Base-by-base conservation (phyloP, 30 jellyfish, hydroid and myxozoan genomes). In the Morbakka virulenta region DNA sequence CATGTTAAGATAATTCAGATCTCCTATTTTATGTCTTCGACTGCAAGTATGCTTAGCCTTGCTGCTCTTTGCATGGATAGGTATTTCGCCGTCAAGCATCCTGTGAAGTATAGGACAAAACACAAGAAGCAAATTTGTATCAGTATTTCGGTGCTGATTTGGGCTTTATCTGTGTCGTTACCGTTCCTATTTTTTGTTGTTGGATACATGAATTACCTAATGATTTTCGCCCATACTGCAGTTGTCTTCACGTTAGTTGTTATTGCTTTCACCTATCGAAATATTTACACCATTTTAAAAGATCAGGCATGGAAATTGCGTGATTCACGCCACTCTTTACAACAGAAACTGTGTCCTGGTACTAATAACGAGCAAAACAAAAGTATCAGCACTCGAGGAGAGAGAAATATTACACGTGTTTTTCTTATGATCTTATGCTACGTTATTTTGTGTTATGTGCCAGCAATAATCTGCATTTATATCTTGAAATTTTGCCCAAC, bases 381-480 rank as follows among this genome's bases (percentile, higher is more conserved):
- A 17, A 17, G 13, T 41, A n/a, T n/a, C n/a, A n/a, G n/a, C n/a
- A 41, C 57, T 17, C 17, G 13, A 1, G 28, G 80, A 22, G 98
- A 90, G 52, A 66, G 83, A 24, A 72, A 69, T 28, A 93, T 85
- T 2, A 91, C 96, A 13, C 53, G 64, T 14, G 76, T 84, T 22
- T 91, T 85, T 81, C 35, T 91, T 1, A 72, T 79, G 9, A 84
- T 87, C 63, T 76, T 84, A 62, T 20, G 72, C 11, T 76, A 68
- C 57, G 85, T 85, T 51, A 80, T 91, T n/a, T 75, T 32, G 0
- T 71, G 94, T 67, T 91, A 82, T 69, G 50, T 84, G 2, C 98
- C 98, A 17, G 96, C 96, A 34, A 84, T 91, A 17, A 77, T 67
- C 62, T 52, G 78, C 71, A 91, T 91, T 73, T 91, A 91, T 76